phyloP scores from a whole-genome alignment of 2,113 vertebrate genomes.

The Poeciliopsis occidentalis region DNA sequence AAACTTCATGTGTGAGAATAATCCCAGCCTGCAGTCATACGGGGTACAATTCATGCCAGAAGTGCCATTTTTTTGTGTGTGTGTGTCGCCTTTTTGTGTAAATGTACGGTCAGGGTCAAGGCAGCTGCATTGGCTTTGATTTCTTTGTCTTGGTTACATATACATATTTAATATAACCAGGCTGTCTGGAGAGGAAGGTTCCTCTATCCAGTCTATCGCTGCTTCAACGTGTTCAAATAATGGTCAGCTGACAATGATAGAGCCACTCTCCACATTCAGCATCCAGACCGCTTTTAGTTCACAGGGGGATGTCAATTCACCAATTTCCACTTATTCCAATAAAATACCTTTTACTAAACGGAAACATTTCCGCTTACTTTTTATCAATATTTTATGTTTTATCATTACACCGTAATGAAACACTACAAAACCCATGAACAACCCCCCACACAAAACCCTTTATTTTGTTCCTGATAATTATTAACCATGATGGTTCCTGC shows the following conservation, averaged over 20 bases:
- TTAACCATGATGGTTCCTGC: not conserved
- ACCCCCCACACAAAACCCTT: not conserved
- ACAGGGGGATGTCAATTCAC: too few species aligned
- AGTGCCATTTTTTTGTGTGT: too few species aligned
- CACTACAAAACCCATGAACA: too few species aligned
- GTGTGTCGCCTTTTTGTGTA: too few species aligned
- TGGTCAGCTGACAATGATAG: not conserved
- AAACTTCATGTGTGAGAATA: not conserved
- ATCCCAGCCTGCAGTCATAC: not conserved
- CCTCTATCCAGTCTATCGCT: not conserved
- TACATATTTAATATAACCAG: not conserved
- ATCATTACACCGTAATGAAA: too few species aligned
- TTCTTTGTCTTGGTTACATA: not conserved
- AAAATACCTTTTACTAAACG: too few species aligned
- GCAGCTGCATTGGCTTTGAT: not conserved
- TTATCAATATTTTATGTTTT: too few species aligned
- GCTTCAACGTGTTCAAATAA: too few species aligned
- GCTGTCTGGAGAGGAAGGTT: not conserved
- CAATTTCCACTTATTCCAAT: too few species aligned
- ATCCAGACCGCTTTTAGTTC: not conserved
- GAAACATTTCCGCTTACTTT: too few species aligned
- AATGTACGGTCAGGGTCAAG: too few species aligned
- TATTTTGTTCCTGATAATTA: not conserved
- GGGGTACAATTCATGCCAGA: too few species aligned
- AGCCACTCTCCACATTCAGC: not conserved